phyloP scores from a whole-genome alignment of 2,113 vertebrate genomes.

The Colistium nudipinnis region DNA sequence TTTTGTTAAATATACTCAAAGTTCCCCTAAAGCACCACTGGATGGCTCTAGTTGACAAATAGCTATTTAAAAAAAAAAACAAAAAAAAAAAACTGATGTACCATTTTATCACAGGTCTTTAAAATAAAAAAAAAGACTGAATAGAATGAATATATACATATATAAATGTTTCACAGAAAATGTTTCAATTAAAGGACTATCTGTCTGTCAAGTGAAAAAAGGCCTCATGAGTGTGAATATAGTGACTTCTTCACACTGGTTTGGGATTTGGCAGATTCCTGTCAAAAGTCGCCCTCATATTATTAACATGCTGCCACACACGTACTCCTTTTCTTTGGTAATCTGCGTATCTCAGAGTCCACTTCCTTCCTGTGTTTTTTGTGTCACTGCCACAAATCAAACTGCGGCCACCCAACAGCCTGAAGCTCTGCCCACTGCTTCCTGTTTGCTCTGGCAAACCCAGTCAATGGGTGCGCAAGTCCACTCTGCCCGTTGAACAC shows the following conservation, averaged over 20 bases:
- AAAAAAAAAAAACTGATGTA: background rate
- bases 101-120: background rate
- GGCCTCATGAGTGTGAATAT: background rate
- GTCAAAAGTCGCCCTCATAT: conserved; percentile 6
- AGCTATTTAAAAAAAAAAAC: background rate
- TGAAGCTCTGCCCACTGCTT: conserved; percentile 49
- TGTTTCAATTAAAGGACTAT: too few species aligned
- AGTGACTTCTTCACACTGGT: background rate
- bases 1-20: background rate
- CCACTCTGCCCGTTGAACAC: conserved; percentile 36
- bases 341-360: conserved; percentile 24
- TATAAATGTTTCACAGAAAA: too few species aligned
- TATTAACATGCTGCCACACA: conserved; percentile 47
- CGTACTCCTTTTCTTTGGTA: conserved; percentile 44
- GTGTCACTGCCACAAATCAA: conserved; percentile 29
- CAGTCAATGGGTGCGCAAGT: conserved; percentile 15
- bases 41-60: conserved; percentile 74
- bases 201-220: too few species aligned
- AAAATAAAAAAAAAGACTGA: too few species aligned
- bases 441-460: conserved; percentile 60
- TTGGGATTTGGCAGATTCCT: conserved; percentile 35
- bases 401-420: conserved; percentile 5
- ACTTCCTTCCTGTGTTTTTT: conserved; percentile 30
- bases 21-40: conserved; percentile 70
- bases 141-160: too few species aligned